A percentile compares a stretch with the other conserved stretches of the same genome.
Evolutionary conservation across 2,797 vertebrate species (phyloP).

Genomic region (Syngnathus rostellatus): DNA sequence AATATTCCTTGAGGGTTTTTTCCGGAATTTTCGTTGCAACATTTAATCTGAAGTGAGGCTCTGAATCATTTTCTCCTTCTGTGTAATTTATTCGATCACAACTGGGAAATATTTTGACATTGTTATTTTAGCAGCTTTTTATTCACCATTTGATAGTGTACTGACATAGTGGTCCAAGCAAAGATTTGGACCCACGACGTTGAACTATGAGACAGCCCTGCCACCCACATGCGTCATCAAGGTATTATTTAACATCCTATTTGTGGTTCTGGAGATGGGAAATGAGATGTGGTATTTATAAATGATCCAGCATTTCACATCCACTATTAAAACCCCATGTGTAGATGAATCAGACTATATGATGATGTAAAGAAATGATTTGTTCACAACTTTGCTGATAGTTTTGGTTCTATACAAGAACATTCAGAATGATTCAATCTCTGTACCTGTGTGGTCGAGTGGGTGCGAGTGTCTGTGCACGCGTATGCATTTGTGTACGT

Average conservation of each 20-base stretch:
- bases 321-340: neutral
- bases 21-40: neutral
- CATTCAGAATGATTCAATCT: constrained; percentile 3
- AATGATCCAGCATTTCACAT: neutral
- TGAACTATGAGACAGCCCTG: neutral
- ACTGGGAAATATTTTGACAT: no score
- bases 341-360: neutral
- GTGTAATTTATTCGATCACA: neutral
- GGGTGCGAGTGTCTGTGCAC: no score
- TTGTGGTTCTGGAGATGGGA: neutral
- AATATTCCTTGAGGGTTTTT: neutral
- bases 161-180: neutral
- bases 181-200: no score
- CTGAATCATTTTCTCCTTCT: neutral
- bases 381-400: neutral
- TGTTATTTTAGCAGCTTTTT: no score
- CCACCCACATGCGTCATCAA: neutral
- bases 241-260: neutral
- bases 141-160: neutral
- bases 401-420: neutral
- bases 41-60: neutral
- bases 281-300: neutral
- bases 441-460: constrained; percentile 10
- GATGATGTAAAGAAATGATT: neutral
- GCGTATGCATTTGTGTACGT: no score